Evolutionary conservation across 1,140 invertebrate genomes (phyloP), one percentile per base, ranked within the genome.

Genomic region (Semibalanus balanoides): DNA sequence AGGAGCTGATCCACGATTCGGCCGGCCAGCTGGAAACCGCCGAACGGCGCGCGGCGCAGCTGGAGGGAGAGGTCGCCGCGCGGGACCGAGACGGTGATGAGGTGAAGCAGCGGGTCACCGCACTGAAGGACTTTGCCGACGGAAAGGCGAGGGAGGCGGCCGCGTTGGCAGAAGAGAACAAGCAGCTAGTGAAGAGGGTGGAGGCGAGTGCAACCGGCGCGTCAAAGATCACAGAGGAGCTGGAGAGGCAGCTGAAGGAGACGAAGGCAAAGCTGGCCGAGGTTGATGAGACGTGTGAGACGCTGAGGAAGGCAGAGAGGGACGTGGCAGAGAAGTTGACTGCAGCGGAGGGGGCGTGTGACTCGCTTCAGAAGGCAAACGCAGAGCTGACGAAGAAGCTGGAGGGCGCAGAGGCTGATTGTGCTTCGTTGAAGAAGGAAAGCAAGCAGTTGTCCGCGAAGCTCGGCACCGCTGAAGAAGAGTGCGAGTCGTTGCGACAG

Each of bases 201-300:
- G 70, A 76, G 17, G 77, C 79, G 70, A 75, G 79, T 69, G 69
- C 77, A 22, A 73, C 74, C 0, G 76, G 74, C 30, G 77, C 78
- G 19, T 79, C 73, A 35, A 72, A 77, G 19, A 72, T 40, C 51
- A 25, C 81, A 27, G 80, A 82, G 9, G 82, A 86, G 30, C 78
- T 85, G 0, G 81, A 85, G 31, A 82, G 82, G 0, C 82, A 85
- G 25, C 74, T 85, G 7, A 81, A 83, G 35, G 82, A 85, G 40
- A 77, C 83, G 78, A 79, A 82, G 0, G 80, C 31, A 31, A 77
- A 79, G 43, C 77, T 81, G 74, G 79, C 82, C 30, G 77, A 77
- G 51, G 51, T 79, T 43, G 76, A 79, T 19, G 80, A 80, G 74
- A 71, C 78, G 31, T 79, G 79, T 71, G 75, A 77, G 64, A 79